Percentiles rank a stretch among this genome's conserved stretches.
These are phyloP conservation scores for Sipha maydis DNA, from an alignment of 2,888 invertebrate genomes.

Conservation along the genomic window DNA sequence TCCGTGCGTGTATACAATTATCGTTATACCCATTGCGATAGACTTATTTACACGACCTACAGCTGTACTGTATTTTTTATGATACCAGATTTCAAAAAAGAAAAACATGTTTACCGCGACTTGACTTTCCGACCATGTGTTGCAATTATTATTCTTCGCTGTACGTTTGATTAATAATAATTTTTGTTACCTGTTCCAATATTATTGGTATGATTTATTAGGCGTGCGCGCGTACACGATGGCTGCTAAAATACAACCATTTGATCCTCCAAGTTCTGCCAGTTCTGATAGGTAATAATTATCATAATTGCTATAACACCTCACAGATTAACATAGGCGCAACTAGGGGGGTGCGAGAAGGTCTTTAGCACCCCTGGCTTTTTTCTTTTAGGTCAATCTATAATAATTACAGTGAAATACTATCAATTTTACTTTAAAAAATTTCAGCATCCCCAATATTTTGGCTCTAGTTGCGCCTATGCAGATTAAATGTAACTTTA, in stretches of 20 bases:
- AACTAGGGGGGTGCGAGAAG: too few species aligned
- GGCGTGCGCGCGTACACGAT: constrained; percentile 61
- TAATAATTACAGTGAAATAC: too few species aligned
- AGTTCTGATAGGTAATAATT: constrained; percentile 81
- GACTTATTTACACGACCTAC: too few species aligned
- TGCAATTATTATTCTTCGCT: not conserved
- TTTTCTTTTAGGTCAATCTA: too few species aligned
- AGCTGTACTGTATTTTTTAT: not conserved
- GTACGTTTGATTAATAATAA: not conserved
- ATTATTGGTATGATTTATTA: not conserved
- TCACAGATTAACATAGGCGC: too few species aligned
- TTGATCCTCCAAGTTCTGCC: constrained; percentile 89
- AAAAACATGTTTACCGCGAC: not conserved
- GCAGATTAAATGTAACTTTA: too few species aligned
- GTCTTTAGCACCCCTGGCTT: too few species aligned
- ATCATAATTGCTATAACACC: too few species aligned
- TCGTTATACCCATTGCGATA: not conserved
- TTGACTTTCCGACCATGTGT: not conserved
- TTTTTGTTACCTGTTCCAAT: too few species aligned
- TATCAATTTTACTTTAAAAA: too few species aligned
- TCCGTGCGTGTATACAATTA: not conserved
- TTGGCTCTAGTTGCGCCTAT: too few species aligned
- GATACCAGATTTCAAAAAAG: not conserved
- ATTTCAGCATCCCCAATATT: too few species aligned
- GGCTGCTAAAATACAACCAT: constrained; percentile 67